Evolutionary conservation across 2,888 invertebrate genomes (phyloP).

Genomic region (Eristalinus sepulchralis): DNA sequence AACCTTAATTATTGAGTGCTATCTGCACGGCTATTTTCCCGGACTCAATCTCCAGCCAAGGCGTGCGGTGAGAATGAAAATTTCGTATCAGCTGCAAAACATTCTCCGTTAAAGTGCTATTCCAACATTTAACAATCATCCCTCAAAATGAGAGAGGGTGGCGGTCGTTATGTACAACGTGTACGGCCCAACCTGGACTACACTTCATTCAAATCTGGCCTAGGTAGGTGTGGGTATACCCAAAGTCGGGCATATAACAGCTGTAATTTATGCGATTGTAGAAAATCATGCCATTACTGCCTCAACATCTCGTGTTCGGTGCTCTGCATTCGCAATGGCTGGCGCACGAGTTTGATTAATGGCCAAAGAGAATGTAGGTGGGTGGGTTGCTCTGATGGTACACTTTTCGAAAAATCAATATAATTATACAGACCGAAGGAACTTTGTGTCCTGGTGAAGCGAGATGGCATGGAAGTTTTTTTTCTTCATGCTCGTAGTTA

Average conservation of each 20-base stretch:
- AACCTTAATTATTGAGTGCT: constrained; percentile 29
- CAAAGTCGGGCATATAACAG: constrained; percentile 55
- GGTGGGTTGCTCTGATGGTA: constrained; percentile 47
- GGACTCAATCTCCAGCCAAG: neutral
- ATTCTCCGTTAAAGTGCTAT: constrained; percentile 4
- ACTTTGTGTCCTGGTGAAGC: neutral
- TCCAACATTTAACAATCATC: constrained; percentile 18
- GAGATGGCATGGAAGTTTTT: neutral
- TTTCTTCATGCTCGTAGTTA: constrained; percentile 19
- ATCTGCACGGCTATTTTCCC: constrained; percentile 4
- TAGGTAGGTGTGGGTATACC: constrained; percentile 28
- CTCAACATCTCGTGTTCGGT: constrained; percentile 64
- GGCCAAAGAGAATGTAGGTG: constrained; percentile 52
- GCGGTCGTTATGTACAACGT: neutral
- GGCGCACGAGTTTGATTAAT: constrained; percentile 62
- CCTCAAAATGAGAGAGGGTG: neutral
- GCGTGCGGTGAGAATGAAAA: neutral
- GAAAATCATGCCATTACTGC: constrained; percentile 62
- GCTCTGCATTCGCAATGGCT: constrained; percentile 48
- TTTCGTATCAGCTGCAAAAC: constrained; percentile 30
- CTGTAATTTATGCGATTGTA: constrained; percentile 61
- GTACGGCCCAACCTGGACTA: constrained; percentile 2
- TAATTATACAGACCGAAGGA: constrained; percentile 15
- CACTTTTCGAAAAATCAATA: constrained; percentile 62
- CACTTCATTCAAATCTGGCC: constrained; percentile 57